Percentiles rank a stretch among this genome's conserved stretches.
These are phyloP conservation scores for Wasmannia auropunctata DNA, from an alignment of 1,140 invertebrate genomes.

Conservation along the genomic window DNA sequence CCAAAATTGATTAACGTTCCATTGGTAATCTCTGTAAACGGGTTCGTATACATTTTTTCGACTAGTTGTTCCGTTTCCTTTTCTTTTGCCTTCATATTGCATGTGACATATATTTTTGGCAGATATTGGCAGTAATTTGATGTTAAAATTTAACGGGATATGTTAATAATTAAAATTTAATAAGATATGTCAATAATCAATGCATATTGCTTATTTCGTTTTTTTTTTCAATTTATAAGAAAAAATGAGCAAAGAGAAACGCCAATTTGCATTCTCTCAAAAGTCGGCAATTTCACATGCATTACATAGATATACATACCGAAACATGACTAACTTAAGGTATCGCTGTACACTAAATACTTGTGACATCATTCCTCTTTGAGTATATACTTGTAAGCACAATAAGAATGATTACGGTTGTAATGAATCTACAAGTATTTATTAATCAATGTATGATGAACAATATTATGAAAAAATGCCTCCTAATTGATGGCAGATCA, in stretches of 20 bases:
- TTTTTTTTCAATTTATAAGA: conserved; percentile 46
- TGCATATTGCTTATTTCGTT: conserved; percentile 36
- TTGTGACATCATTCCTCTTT: conserved; percentile 75
- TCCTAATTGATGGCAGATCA: conserved; percentile 84
- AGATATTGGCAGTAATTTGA: conserved; percentile 77
- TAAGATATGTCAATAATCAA: conserved; percentile 37
- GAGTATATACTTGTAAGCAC: conserved; percentile 76
- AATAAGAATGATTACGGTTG: conserved; percentile 78
- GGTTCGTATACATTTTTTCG: conserved; percentile 27
- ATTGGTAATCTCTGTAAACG: conserved; percentile 22
- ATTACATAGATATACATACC: conserved; percentile 46
- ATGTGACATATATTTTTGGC: conserved; percentile 70
- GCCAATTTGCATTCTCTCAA: conserved; percentile 18
- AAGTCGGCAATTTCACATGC: conserved; percentile 37
- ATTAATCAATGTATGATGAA: conserved; percentile 83
- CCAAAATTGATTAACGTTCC: conserved; percentile 55
- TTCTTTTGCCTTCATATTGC: conserved; percentile 8
- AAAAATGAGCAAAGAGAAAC: conserved; percentile 27
- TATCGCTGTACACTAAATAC: conserved; percentile 54
- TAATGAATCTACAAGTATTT: conserved; percentile 80
- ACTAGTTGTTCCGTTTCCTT: conserved; percentile 23
- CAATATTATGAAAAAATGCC: conserved; percentile 83
- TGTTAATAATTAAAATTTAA: conserved; percentile 46
- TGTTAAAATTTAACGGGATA: conserved; percentile 59
- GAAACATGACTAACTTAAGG: conserved; percentile 38